Conservation (phyloP, 2,113 vertebrate genomes). For the Gobius niger region DNA sequence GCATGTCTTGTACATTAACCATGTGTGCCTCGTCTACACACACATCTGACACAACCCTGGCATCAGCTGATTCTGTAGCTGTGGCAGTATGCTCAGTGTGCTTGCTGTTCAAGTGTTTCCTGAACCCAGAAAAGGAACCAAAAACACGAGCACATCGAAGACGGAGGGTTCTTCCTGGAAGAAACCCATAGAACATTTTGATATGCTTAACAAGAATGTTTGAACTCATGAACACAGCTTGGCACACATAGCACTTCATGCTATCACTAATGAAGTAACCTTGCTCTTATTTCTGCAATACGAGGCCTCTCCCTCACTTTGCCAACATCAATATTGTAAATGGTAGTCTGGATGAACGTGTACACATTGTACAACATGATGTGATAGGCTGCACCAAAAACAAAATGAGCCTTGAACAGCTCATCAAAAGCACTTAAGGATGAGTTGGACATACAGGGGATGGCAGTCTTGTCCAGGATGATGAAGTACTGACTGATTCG, state of each 20-base stretch:
- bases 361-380: background rate
- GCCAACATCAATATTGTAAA: slow-evolving; percentile 16
- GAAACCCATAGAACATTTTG: slow-evolving; percentile 35
- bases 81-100: background rate
- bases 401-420: slow-evolving; percentile 17
- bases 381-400: background rate
- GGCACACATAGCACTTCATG: too few relatives aligned
- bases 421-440: slow-evolving; percentile 38
- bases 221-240: slow-evolving; percentile 6
- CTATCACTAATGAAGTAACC: slow-evolving; percentile 39
- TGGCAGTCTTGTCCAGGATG: slow-evolving; percentile 9
- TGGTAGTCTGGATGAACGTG: background rate
- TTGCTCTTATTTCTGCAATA: slow-evolving; percentile 32
- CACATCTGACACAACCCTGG: background rate
- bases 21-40: background rate
- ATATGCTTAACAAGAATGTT: slow-evolving; percentile 38
- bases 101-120: background rate
- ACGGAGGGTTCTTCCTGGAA: slow-evolving; percentile 22
- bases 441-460: slow-evolving; percentile 30
- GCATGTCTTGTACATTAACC: background rate
- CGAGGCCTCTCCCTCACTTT: slow-evolving; percentile 26
- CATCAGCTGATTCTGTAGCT: background rate
- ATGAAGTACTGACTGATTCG: slow-evolving; percentile 28
- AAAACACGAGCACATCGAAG: slow-evolving; percentile 19
- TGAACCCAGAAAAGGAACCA: slow-evolving; percentile 1